Base-by-base conservation (phyloP, 2,888 invertebrate genomes). In the Drosophila leonis region DNA sequence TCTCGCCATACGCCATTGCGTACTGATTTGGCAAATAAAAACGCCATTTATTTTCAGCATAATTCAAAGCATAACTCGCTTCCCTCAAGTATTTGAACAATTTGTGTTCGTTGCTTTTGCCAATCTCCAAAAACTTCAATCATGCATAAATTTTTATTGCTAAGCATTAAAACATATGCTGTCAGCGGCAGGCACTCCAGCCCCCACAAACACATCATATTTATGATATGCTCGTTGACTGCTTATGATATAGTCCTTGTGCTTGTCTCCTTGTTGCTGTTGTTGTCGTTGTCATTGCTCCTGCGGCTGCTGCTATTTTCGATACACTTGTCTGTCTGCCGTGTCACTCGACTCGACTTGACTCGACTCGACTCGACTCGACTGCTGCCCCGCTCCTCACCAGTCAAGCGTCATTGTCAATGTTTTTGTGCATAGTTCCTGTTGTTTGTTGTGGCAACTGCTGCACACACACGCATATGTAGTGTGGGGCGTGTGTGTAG, bases 71-170 rank as follows among this genome's bases (percentile, higher is more conserved):
- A 56, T 54, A 35, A 39, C 31, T 42, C n/a, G 8, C 39, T 31
- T 13, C 41, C 54, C 51, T 41, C 37, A 46, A 37, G 41, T 42
- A 48, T 52, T 57, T 73, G 33, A 27, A 39, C 35, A 71, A 66
- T 29, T 56, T 72, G 49, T 77, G 51, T 46, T 44, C 12, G 46
- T 20, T 59, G 69, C 37, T 41, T 65, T 60, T 31, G 74, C 49
- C 61, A 77, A 81, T 79, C 68, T 70, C 69, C 56, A 67, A 76
- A 67, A 88, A 84, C 84, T 87, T 87, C 82, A 88, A 87, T 88
- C 84, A 84, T 86, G 85, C 80, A 85, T 80, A 81, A 61, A 81
- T 85, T 89, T 89, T 89, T 88, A 89, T 87, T 88, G 78, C 71
- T 52, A 62, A 72, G 64, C 85, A 82, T 83, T 82, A 76, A 80